A percentile compares a stretch with the other conserved stretches of the same genome.
Conservation (phyloP, 2,113 vertebrate species). For the Tupaia tana region DNA sequence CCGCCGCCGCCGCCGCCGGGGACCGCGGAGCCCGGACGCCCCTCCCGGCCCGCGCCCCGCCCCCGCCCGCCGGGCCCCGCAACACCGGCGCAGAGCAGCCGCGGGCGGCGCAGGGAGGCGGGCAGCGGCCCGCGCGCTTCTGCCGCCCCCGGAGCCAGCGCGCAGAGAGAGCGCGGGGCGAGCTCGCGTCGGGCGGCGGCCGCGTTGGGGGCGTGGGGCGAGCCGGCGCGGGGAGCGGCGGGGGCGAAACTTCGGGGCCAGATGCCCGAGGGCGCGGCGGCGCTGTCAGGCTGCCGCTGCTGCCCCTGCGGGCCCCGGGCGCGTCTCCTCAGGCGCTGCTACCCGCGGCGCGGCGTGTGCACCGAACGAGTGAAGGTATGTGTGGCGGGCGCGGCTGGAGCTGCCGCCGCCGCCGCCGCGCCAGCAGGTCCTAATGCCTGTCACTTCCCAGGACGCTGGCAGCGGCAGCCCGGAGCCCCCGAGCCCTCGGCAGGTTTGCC, state of each 20-base stretch:
- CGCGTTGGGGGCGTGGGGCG: constrained; percentile 58
- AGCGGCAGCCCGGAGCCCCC: constrained; percentile 78
- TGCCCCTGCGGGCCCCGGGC: constrained; percentile 75
- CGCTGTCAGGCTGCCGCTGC: constrained; percentile 71
- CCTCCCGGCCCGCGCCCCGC: constrained; percentile 29
- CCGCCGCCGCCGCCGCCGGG: constrained; percentile 50
- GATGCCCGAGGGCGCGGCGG: constrained; percentile 80
- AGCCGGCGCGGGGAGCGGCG: constrained; percentile 27
- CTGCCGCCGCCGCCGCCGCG: constrained; percentile 73
- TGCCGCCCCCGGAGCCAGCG: constrained; percentile 60
- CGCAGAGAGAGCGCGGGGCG: constrained; percentile 26
- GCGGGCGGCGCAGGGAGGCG: constrained; percentile 56
- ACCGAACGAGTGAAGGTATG: constrained; percentile 78
- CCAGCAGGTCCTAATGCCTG: constrained; percentile 86
- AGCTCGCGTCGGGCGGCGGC: constrained; percentile 70
- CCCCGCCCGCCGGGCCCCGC: constrained; percentile 2
- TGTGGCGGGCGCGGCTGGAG: constrained; percentile 78
- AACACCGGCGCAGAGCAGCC: background rate
- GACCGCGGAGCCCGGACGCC: constrained; percentile 63
- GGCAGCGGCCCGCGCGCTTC: constrained; percentile 56
- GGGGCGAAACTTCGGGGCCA: constrained; percentile 78
- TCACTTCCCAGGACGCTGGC: constrained; percentile 84
- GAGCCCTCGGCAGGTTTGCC: constrained; percentile 80
- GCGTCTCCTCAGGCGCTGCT: constrained; percentile 69
- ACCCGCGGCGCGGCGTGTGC: constrained; percentile 77